Conservation (phyloP, 1,140 invertebrate species). For the Drosophila suzukii region DNA sequence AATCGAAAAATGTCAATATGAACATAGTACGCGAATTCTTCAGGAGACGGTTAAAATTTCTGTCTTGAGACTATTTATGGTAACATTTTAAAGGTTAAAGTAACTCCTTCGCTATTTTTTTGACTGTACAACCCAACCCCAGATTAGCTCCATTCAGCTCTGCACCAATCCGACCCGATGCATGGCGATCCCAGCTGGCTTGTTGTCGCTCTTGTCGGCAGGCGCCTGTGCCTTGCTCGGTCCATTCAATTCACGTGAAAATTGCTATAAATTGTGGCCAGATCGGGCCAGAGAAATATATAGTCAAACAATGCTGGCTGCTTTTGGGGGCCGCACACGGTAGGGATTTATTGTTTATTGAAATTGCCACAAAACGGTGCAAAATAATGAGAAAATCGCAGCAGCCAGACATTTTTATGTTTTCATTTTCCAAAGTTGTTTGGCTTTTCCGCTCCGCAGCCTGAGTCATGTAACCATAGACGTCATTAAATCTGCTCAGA, state of each 20-base stretch:
- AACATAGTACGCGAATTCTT: neutral
- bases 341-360: conserved; percentile 83
- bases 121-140: conserved; percentile 18
- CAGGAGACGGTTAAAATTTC: neutral
- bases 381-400: conserved; percentile 82
- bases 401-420: conserved; percentile 77
- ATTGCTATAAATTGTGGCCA: conserved; percentile 76
- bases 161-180: neutral
- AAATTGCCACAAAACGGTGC: conserved; percentile 82
- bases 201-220: conserved; percentile 60
- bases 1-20: too few relatives aligned
- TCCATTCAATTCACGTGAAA: conserved; percentile 77
- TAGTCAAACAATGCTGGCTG: conserved; percentile 43
- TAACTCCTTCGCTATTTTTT: neutral
- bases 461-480: conserved; percentile 67
- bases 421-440: conserved; percentile 81
- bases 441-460: conserved; percentile 55
- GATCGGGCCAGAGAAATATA: conserved; percentile 36
- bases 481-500: conserved; percentile 59
- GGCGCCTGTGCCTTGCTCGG: conserved; percentile 63
- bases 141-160: conserved; percentile 1
- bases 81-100: too few relatives aligned
- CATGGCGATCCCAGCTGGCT: conserved; percentile 29
- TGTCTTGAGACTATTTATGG: too few relatives aligned
- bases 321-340: conserved; percentile 29